A percentile compares a stretch with the other conserved stretches of the same genome.
These are phyloP conservation scores for Berghia stephanieae DNA, from an alignment of 1,140 invertebrate genomes.

Conservation along the genomic window DNA sequence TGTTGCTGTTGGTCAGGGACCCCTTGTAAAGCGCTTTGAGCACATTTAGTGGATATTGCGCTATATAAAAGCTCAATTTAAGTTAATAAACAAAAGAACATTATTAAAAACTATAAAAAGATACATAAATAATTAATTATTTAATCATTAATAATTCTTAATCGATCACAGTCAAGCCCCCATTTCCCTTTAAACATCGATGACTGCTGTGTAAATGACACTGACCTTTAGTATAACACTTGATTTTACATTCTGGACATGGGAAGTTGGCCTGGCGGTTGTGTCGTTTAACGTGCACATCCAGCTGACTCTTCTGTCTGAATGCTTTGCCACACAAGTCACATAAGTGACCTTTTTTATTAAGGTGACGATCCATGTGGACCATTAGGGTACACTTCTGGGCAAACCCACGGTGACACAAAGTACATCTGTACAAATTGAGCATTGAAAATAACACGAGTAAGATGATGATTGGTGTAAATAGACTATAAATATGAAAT, in stretches of 20 bases:
- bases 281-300: slow-evolving; percentile 65
- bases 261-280: slow-evolving; percentile 58
- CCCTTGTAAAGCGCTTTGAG: too few species aligned
- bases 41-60: too few species aligned
- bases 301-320: slow-evolving; percentile 66
- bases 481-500: not conserved
- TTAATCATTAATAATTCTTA: not conserved
- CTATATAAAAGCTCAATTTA: too few species aligned
- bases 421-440: slow-evolving; percentile 58
- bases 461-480: not conserved
- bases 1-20: too few species aligned
- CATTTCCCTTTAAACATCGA: not conserved
- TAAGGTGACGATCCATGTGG: slow-evolving; percentile 66
- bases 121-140: not conserved
- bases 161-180: not conserved
- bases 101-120: not conserved
- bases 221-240: slow-evolving; percentile 66
- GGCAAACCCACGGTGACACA: slow-evolving; percentile 64
- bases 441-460: not conserved
- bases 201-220: not conserved
- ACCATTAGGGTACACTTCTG: slow-evolving; percentile 66
- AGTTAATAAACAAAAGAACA: not conserved
- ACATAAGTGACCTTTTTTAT: slow-evolving; percentile 65
- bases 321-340: slow-evolving; percentile 68
- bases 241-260: slow-evolving; percentile 61